These are phyloP conservation scores for Hypselothyrea guttata DNA, from an alignment of 2,888 invertebrate species.

Conservation along the genomic window DNA sequence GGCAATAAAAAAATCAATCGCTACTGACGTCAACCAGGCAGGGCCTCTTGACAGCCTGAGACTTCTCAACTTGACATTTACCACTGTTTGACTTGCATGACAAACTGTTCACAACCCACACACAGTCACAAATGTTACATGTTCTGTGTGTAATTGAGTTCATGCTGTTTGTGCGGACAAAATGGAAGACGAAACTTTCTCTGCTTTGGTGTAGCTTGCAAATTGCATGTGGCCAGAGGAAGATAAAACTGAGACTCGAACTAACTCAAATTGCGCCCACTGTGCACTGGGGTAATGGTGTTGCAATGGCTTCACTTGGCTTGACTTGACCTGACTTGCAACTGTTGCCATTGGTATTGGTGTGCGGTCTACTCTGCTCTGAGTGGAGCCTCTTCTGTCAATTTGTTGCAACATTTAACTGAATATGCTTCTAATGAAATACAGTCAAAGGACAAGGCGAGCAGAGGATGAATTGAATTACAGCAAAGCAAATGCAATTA, in stretches of 20 bases:
- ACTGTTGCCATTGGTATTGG: neutral
- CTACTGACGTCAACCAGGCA: constrained; percentile 58
- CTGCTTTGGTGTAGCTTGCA: constrained; percentile 35
- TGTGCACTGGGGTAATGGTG: too few species aligned
- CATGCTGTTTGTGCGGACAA: constrained; percentile 18
- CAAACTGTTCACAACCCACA: constrained; percentile 19
- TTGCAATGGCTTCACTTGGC: too few species aligned
- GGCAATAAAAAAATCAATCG: constrained; percentile 58
- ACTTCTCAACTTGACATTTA: constrained; percentile 38
- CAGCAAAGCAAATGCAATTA: constrained; percentile 65
- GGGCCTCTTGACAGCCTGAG: constrained; percentile 14
- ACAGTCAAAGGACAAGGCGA: constrained; percentile 50
- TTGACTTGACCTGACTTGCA: neutral
- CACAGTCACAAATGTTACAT: neutral
- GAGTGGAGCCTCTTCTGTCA: constrained; percentile 29
- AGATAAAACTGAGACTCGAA: constrained; percentile 18
- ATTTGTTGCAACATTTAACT: constrained; percentile 52
- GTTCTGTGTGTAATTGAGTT: neutral
- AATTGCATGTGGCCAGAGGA: constrained; percentile 51
- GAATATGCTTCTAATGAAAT: constrained; percentile 51
- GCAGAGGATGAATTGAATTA: constrained; percentile 59
- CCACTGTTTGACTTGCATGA: constrained; percentile 30
- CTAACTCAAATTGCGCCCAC: constrained; percentile 6
- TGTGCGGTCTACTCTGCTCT: constrained; percentile 3
- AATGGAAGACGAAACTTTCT: constrained; percentile 42